Base-by-base conservation (phyloP, 2,797 vertebrate species). In the Setipinna tenuifilis region DNA sequence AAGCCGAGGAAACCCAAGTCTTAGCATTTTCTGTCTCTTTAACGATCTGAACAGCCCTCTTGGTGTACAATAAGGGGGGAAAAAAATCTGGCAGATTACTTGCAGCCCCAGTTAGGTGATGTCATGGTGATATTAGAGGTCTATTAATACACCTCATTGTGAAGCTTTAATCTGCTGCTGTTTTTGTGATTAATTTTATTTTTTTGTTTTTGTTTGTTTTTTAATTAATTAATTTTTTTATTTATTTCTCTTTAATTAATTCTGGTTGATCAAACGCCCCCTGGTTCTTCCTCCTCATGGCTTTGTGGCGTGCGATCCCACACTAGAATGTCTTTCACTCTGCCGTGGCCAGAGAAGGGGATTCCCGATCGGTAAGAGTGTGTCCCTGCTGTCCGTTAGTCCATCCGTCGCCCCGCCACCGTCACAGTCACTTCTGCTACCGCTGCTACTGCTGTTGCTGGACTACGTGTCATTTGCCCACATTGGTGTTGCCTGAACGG, bases 321-420 rank as follows among this genome's bases (percentile, higher is more conserved):
- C 92, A 94, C 21, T 98, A 99, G 98, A 99, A 97, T 99, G 90
- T 96, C 98, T 97, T 99, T 99, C 96, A 99, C 94, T 98, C 96
- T 99, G 93, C 96, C 98, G 93, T 99, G 98, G 98, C 97, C 98
- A 96, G 98, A 99, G 94, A 98, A 97, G 97, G 95, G 95, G 95
- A 93, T 96, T 94, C 95, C 97, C 90, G 97, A 98, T 97, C 96
- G 98, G 98, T 99, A 99, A 99, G 98, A 96, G 83, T 68, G 78
- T 61, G 89, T 82, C 84, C 86, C 17, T 78, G 87, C 86, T 89
- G 58, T 90, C 25, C 14, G 88, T 91, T 88, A 89, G 87, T 92
- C 84, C 80, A 86, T 78, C 7, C 41, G 71, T 44, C n/a, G 87
- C 3, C 62, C 90, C 92, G 90, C 93, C 89, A 94, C 96, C 97